Percentiles rank a stretch among this genome's conserved stretches.
These are phyloP conservation scores for Pygoscelis antarcticus DNA, from an alignment of 2,113 vertebrate species.

Conservation along the genomic window DNA sequence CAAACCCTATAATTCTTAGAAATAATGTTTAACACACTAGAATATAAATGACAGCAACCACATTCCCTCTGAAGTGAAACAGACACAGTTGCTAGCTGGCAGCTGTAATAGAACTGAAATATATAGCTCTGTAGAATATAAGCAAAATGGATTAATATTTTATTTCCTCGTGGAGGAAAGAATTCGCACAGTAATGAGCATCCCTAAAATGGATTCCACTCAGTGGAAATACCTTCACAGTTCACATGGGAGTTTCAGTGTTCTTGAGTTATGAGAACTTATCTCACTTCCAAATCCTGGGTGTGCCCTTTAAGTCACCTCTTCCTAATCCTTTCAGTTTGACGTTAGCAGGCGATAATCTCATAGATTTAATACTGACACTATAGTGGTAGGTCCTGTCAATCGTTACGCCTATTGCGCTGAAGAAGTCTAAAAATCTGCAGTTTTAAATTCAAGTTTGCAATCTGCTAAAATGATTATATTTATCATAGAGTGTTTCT, in stretches of 20 bases:
- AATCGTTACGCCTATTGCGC: neutral
- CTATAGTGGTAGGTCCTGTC: neutral
- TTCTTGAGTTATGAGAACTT: neutral
- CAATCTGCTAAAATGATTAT: neutral
- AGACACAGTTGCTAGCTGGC: neutral
- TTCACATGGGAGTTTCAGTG: neutral
- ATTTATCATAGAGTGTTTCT: neutral
- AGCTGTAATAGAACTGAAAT: neutral
- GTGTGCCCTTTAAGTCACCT: neutral
- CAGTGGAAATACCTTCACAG: neutral
- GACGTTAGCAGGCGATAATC: neutral
- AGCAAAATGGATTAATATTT: conserved; percentile 3
- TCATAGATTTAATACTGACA: neutral
- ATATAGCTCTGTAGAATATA: neutral
- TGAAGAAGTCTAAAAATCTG: neutral
- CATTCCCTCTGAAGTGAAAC: neutral
- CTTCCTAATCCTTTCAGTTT: conserved; percentile 4
- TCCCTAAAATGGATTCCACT: neutral
- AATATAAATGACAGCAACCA: neutral
- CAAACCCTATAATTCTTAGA: neutral
- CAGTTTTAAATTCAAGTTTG: neutral
- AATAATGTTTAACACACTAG: neutral
- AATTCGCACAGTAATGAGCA: neutral
- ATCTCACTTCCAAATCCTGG: neutral
- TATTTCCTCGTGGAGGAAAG: conserved; percentile 1